A percentile compares a stretch with the other conserved stretches of the same genome.
Conservation (phyloP, 1,140 invertebrate genomes). For the Lamellibrachia luymesi region DNA sequence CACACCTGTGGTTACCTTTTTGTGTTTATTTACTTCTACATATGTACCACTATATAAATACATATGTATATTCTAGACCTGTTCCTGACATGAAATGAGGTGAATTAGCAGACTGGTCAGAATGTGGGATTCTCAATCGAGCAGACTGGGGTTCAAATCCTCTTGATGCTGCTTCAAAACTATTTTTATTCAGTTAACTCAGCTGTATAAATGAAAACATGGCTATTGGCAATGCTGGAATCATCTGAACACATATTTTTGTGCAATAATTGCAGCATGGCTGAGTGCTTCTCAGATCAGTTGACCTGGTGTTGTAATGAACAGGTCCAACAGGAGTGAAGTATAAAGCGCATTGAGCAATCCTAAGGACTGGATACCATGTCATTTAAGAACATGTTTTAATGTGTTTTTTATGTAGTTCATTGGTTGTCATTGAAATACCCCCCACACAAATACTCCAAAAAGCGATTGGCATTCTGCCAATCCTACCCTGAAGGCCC, state of each 20-base stretch:
- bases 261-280: not conserved
- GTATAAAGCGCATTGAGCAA: not conserved
- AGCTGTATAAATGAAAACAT: not conserved
- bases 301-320: not conserved
- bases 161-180: not conserved
- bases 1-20: no score
- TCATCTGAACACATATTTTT: not conserved
- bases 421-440: not conserved
- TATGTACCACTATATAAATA: no score
- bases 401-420: no score
- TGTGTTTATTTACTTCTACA: no score
- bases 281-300: not conserved
- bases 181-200: not conserved
- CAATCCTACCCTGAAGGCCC: not conserved
- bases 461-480: not conserved
- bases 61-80: no score
- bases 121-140: not conserved
- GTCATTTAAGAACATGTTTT: no score
- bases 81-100: no score
- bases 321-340: not conserved
- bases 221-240: no score
- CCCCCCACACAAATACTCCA: not conserved
- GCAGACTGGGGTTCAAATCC: not conserved
- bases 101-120: no score
- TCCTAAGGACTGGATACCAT: not conserved